phyloP scores from a whole-genome alignment of 2,113 vertebrate genomes.

The Dromiciops gliroides region DNA sequence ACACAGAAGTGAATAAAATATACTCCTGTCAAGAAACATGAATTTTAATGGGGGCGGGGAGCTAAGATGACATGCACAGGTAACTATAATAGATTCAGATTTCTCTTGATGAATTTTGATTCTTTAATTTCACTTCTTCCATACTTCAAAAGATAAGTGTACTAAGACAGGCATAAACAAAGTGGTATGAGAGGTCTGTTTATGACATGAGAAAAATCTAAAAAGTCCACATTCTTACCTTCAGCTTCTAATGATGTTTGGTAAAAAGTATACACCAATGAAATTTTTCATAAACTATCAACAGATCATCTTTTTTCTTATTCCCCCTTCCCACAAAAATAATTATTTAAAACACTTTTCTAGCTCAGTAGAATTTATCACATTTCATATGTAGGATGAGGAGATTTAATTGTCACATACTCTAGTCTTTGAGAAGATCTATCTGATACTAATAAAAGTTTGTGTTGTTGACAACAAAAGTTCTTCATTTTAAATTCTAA shows the following conservation, averaged over 20 bases:
- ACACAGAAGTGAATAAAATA: background rate
- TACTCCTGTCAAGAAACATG: background rate
- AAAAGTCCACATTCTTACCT: constrained; percentile 20
- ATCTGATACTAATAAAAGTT: constrained; percentile 61
- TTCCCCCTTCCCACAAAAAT: background rate
- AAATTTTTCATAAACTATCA: background rate
- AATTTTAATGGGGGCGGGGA: background rate
- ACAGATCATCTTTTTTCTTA: background rate
- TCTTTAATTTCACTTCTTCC: background rate
- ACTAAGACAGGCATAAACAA: constrained; percentile 7
- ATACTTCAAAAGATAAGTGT: background rate
- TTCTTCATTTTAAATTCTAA: constrained; percentile 60
- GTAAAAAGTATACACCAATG: background rate
- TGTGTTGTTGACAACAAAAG: constrained; percentile 47
- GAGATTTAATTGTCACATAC: constrained; percentile 52
- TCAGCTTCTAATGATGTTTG: background rate
- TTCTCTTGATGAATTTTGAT: background rate
- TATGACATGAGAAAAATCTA: background rate
- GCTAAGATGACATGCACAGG: background rate
- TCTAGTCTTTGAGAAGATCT: constrained; percentile 44
- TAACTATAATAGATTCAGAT: background rate
- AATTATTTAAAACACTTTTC: constrained; percentile 8
- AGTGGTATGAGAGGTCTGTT: background rate
- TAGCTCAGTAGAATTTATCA: constrained; percentile 4
- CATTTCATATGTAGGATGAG: constrained; percentile 43